These are phyloP conservation scores for Phrixothrix hirtus DNA, from an alignment of 2,888 invertebrate species.

Conservation along the genomic window DNA sequence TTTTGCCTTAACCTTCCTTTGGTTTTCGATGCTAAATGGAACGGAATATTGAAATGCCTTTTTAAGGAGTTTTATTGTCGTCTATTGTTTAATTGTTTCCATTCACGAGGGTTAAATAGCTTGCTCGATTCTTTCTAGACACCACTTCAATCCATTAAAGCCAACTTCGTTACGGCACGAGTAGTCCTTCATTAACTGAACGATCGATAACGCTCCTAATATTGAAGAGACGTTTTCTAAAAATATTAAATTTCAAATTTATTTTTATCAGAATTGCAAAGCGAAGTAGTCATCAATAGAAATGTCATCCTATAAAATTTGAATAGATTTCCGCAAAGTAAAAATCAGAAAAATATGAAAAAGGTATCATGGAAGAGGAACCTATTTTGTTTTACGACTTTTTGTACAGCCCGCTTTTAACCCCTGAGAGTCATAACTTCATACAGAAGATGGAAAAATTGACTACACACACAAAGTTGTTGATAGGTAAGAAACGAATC, in stretches of 20 bases:
- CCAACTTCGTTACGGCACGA: no score
- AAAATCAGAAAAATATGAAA: conserved; percentile 23
- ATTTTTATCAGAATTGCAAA: conserved; percentile 1
- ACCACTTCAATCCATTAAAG: conserved; percentile 9
- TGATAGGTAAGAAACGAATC: conserved; percentile 33
- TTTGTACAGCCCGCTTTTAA: conserved; percentile 30
- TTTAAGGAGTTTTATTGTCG: conserved; percentile 27
- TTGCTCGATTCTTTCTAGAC: conserved; percentile 7
- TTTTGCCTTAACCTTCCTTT: conserved; percentile 38
- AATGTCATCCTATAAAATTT: conserved; percentile 21
- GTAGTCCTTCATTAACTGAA: no score
- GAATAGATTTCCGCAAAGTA: conserved; percentile 19
- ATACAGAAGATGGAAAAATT: conserved; percentile 42
- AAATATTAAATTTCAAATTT: not conserved
- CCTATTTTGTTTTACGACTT: conserved; percentile 44
- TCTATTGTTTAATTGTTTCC: conserved; percentile 30
- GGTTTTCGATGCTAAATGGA: conserved; percentile 31
- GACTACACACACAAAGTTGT: conserved; percentile 38
- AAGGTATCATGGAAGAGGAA: conserved; percentile 36
- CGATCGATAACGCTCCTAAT: no score
- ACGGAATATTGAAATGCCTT: conserved; percentile 34
- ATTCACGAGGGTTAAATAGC: conserved; percentile 22
- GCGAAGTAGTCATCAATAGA: conserved; percentile 16
- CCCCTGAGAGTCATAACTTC: conserved; percentile 40
- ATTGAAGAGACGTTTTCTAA: not conserved